Evolutionary conservation across 2,888 invertebrate genomes (phyloP), one percentile per base, ranked within the genome.

Genomic region (Xestia ashworthii): DNA sequence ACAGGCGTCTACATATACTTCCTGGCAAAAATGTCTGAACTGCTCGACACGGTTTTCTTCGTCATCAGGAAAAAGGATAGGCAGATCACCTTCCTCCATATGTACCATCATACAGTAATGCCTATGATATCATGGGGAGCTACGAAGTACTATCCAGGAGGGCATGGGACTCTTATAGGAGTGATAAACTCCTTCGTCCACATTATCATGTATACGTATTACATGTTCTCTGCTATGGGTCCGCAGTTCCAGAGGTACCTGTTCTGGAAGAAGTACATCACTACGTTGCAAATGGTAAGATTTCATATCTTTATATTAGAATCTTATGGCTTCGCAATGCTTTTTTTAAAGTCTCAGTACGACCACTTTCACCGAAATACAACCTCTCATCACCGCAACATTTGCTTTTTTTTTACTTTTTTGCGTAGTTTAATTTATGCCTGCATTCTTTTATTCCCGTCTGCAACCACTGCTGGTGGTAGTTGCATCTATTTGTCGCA

Each of bases 91-190:
- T 98, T 99, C 93, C 97, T 99, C 74, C 99, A 99, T 91, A 97
- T 99, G 89, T 99, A 99, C 92, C 99, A 99, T 93, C 99, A 99
- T 92, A 98, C 99, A 0, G 98, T 99, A 66, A 99, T 99, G 99
- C 99, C 99, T 3, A 97, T 99, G 97, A 98, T 98, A 89, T 98
- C 98, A 73, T 99, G 99, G 99, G 99, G 98, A 67, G 98, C 98
- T 22, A 98, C 99, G 22, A 99, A 99, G 94, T 99, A 98, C 93
- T 98, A 97, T 91, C 97, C 98, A 76, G 99, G 99, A 72, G 99
- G 99, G 0, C 99, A 99, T 94, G 99, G 99, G 46, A 99, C 99
- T 5, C 98, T 99, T 91, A 98, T 99, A 88, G 98, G 98, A 77
- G 97, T 98, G 81, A 98, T 99, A 87, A 99, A 99, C 96, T 98